Base-by-base conservation (phyloP, 2,888 invertebrate species). In the Onthophagus sagittarius region DNA sequence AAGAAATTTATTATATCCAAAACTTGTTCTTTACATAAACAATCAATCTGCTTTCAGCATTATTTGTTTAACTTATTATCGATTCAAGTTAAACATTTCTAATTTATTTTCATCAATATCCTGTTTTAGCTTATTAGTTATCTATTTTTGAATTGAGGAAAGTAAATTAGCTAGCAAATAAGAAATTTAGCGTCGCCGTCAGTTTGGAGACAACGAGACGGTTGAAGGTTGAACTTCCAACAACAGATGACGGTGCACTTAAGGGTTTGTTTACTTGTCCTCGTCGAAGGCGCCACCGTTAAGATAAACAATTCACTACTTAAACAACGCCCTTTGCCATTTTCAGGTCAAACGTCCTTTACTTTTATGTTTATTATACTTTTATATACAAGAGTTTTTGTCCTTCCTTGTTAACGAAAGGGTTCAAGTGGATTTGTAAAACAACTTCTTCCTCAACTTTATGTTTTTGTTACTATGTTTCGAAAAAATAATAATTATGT, bases 291-390 rank as follows among this genome's bases (percentile, higher is more conserved):
- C 75, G 75, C 75, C 75, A 75, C 75, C 65, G 75, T 63, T 39
- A 72, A 72, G 75, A 75, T 75, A 73, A 75, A 75, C 73, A 75
- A 75, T 75, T 75, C 73, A 75, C 73, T 73, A 70, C 71, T 39
- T 73, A 73, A 53, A 53, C 39, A 53, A 53, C 39, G 39, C 11
- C 39, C 39, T 53, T 53, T 53, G 39, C 39, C 39, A 53, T 53
- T 53, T 23, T 53, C 39, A 53, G 39, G 9, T 11, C 39, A 11
- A 53, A 53, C 39, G 39, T 9, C 39, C 39, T 53, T 53, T 53
- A 53, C 11, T 53, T 53, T 53, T 53, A 53, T 53, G 39, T 53
- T 53, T 53, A 53, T 53, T 53, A 53, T 53, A 53, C 39, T 53
- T 11, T 11, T 53, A 53, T 11, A 53, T 53, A 53, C 39, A 53